Conservation (phyloP, 2,888 invertebrate species). For the Athrips mouffetella region DNA sequence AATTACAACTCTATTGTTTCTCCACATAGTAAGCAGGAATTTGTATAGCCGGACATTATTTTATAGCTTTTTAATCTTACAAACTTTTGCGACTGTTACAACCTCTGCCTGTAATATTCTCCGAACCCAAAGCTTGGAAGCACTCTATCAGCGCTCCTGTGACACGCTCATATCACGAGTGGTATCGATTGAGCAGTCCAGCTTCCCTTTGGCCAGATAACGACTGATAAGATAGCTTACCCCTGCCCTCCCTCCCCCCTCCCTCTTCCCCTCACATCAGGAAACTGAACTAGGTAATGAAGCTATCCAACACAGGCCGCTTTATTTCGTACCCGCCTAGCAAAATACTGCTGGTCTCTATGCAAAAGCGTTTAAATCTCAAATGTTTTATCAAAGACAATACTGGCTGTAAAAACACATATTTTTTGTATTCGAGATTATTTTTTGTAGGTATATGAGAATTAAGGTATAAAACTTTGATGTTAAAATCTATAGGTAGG, state of each 20-base stretch:
- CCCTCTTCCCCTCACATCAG: constrained; percentile 35
- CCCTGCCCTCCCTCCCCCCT: constrained; percentile 39
- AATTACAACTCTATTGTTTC: background rate
- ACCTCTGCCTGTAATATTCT: background rate
- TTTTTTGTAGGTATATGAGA: too few relatives aligned
- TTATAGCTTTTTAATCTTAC: too few relatives aligned
- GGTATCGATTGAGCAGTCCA: constrained; percentile 57
- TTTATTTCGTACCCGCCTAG: background rate
- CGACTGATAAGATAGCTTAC: constrained; percentile 66
- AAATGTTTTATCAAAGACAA: too few relatives aligned
- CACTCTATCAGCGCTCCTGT: background rate
- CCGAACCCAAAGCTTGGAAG: background rate
- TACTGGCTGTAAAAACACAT: too few relatives aligned
- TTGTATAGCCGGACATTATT: too few relatives aligned
- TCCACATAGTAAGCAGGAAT: too few relatives aligned
- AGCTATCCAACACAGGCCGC: constrained; percentile 30
- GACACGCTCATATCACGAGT: constrained; percentile 29
- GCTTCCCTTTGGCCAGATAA: constrained; percentile 51
- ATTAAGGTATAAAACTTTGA: too few relatives aligned
- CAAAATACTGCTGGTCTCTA: background rate
- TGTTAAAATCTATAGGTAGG: too few relatives aligned
- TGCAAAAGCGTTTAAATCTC: too few relatives aligned
- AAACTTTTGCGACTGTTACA: too few relatives aligned
- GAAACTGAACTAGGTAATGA: constrained; percentile 35
- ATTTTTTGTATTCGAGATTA: too few relatives aligned